Base-by-base conservation (phyloP, 2,797 vertebrate species). In the Clamator glandarius region DNA sequence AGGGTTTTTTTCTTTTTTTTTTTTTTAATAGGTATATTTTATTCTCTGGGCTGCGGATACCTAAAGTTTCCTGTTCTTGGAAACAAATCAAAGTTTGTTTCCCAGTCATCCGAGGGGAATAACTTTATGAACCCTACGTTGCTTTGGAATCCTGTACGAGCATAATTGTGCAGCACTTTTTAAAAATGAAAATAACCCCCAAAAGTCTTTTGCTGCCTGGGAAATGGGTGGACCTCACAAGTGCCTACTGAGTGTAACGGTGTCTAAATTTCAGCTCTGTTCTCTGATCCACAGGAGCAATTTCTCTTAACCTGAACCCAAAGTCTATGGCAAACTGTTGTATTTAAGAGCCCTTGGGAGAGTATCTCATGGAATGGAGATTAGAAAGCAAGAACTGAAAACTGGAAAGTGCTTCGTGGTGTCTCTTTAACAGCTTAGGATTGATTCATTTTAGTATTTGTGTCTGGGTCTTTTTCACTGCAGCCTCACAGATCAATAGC, bases 311-410 rank as follows among this genome's bases (percentile, higher is more conserved):
- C 59, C 59, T 59, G 83, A 91, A 81, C 69, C 87, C 93, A 74
- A 87, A 92, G 52, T 76, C 85, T 70, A 50, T 1, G 3, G 85
- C 74, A 88, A 93, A 92, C 36, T 33, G 42, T 44, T 95, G 59
- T 84, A 82, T 70, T 90, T 88, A 86, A 87, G 92, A 91, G 41
- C 93, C 55, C 67, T 76, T 87, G 90, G 93, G 92, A 96, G 41
- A 61, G 59, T 61, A 80, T 91, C 92, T 95, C 77, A 82, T 78
- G 62, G 74, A 95, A 95, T 48, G 76, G 25, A 93, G 63, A 95
- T 70, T 29, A 95, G 64, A 93, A 94, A 94, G 68, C 73, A 92
- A 93, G 84, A 90, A 83, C 78, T 57, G 90, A 95, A 95, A 90
- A 74, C 50, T 50, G 84, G 73, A 62, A 81, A 87, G 68, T 82